Evolutionary conservation across 2,888 invertebrate species (phyloP), one percentile per base, ranked within the genome.

Genomic region (Cheilosia grossa): DNA sequence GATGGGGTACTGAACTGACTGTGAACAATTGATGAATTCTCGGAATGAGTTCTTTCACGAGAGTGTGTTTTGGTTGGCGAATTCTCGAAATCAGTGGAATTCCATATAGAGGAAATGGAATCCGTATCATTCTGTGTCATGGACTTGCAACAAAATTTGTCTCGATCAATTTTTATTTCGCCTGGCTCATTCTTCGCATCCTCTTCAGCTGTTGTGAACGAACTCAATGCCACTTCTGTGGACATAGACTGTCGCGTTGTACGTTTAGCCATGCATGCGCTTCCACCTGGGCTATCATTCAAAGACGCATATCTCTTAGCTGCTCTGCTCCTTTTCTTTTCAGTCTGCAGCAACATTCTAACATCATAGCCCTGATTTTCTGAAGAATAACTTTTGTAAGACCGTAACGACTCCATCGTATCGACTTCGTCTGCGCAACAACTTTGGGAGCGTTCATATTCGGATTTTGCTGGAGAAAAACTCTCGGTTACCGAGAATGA

Each of bases 11-110:
- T 7, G 17, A 19, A 54, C 7, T 61, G 15, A 49, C 15, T 33
- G 37, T 19, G 54, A 10, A 51, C 1, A 56, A 49, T 59, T 30
- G 66, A 40, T 10, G 53, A 54, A 4, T 72, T 61, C 13, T 72
- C 82, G 0, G 82, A 82, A 7, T 15, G 58, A 10, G 53, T 66
- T 54, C 66, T 59, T 21, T n/a, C 27, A 19, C 58, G 66, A 19
- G 37, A n/a, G 10, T 10, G 21, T 4, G 4, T 37, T 21, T 4
- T 51, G 13, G 1, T 13, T 5, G 24, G 13, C 1, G 47, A 17
- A 17, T 44, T 44, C 2, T 44, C 17, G 4, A 44, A 44, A 3
- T 47, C 19, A 9, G 17, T 37, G 10, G 37, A 33, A 2, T 33
- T 33, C 10, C 33, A 3, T 33, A 33, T 3, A 2, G 33, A 10